phyloP scores from a whole-genome alignment of 2,797 vertebrate genomes.

The Lacerta viridis region DNA sequence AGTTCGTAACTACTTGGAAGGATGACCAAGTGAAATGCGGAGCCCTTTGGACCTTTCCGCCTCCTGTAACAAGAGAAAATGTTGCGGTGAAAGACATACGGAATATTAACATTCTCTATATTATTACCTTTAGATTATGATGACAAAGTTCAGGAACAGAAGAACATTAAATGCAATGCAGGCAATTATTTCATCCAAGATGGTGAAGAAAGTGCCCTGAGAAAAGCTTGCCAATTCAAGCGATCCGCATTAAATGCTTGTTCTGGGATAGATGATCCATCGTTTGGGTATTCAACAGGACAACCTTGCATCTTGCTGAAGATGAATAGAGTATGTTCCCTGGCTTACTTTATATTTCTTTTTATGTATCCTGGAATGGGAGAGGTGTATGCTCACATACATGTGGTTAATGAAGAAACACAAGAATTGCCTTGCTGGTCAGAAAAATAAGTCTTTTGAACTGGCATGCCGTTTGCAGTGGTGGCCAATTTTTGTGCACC shows the following conservation, averaged over 20 bases:
- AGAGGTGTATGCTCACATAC: neutral
- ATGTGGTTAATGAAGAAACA: neutral
- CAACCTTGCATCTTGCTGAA: slow-evolving; percentile 94
- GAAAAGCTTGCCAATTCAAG: slow-evolving; percentile 95
- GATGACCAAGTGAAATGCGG: too few species aligned
- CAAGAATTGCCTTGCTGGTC: neutral
- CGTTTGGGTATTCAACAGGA: slow-evolving; percentile 92
- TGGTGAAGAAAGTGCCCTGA: slow-evolving; percentile 85
- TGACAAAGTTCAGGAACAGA: slow-evolving; percentile 90
- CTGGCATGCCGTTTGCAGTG: neutral
- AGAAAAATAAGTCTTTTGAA: neutral
- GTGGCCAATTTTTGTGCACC: neutral
- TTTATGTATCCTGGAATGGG: neutral
- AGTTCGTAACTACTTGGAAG: too few species aligned
- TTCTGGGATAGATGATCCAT: slow-evolving; percentile 89
- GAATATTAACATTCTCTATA: slow-evolving; percentile 9
- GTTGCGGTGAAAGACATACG: neutral
- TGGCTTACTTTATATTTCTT: fast-evolving
- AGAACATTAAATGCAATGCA: slow-evolving; percentile 87
- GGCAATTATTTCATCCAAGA: slow-evolving; percentile 93
- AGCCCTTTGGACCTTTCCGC: too few species aligned
- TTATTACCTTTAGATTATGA: slow-evolving; percentile 87
- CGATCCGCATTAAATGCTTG: slow-evolving; percentile 92
- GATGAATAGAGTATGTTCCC: slow-evolving; percentile 93
- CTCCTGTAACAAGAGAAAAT: neutral